Evolutionary conservation across 2,797 vertebrate species (phyloP).

Genomic region (Coracias cyanogaster): DNA sequence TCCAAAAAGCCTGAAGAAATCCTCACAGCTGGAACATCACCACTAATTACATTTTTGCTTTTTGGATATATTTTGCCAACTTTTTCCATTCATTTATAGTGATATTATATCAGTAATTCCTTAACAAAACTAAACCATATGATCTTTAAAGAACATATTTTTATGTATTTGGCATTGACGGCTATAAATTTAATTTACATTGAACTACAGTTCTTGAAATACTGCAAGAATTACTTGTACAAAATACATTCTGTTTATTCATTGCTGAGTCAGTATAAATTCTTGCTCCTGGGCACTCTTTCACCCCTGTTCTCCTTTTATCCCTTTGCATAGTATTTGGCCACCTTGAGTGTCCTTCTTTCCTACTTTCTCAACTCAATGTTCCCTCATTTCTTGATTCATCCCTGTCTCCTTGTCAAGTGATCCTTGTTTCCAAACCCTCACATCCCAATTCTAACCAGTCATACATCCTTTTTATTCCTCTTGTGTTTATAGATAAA

Average conservation of each 20-base stretch:
- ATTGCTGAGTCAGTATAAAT: not conserved
- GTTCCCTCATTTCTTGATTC: not conserved
- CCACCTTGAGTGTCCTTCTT: not conserved
- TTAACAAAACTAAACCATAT: constrained; percentile 68
- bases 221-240: not conserved
- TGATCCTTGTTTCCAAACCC: not conserved
- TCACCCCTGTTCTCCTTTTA: not conserved
- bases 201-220: constrained; percentile 58
- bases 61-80: constrained; percentile 70
- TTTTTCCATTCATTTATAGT: constrained; percentile 70
- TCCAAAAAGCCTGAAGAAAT: constrained; percentile 75
- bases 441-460: not conserved
- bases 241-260: not conserved
- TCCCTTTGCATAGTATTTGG: not conserved
- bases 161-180: constrained; percentile 63
- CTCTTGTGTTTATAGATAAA: not conserved
- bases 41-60: constrained; percentile 78
- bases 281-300: not conserved
- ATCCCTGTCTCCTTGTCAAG: not conserved
- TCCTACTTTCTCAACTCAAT: not conserved
- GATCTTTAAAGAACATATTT: constrained; percentile 66
- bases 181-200: constrained; percentile 64
- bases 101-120: constrained; percentile 55
- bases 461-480: fast-evolving
- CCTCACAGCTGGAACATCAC: constrained; percentile 74